Evolutionary conservation across 2,113 vertebrate species (phyloP), one percentile per base, ranked within the genome.

Genomic region (Onychostruthus taczanowskii): DNA sequence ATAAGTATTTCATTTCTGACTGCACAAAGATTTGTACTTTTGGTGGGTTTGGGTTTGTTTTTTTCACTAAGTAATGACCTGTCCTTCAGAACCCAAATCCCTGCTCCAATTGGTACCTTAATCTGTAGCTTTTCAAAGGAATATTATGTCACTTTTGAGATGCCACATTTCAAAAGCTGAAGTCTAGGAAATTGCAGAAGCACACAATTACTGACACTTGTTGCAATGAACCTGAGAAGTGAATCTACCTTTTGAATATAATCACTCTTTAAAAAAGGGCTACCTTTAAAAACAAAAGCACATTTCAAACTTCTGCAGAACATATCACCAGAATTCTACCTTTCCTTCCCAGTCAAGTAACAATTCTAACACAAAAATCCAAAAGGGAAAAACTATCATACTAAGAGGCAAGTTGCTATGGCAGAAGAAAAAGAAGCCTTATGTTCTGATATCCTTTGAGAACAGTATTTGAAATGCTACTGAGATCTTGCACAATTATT

Each of bases 261-360:
- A 85, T 49, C 79, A 94, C 35, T 86, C 43, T 86, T 86, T 56
- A 14, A 43, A 49, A 84, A 84, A 43, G 12, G 8, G 26, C 64
- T 75, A 75, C 27, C 52, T 96, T 91, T 59, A 56, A 90, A 91
- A 94, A 81, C 31, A 90, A 94, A 88, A 84, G 39, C 47, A 79
- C 74, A 89, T 95, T 89, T 81, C 49, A 95, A 94, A 75, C 68
- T 94, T 79, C 82, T 94, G 91, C 64, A 96, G 67, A 94, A 95
- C 41, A 18, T 37, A 96, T 93, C 55, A 92, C 11, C 82, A 76
- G 47, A 96, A 97, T 91, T 84, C 61, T 68, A 86, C 89, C 81
- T 64, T 63, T 81, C 37, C 61, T 88, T 67, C 72, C 90, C 1
- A 20, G 76, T 66, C 73, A 84, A 97, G 70, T 56, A 95, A 77